These are phyloP conservation scores for Acrossocheilus fasciatus DNA, from an alignment of 2,797 vertebrate genomes.

Conservation along the genomic window DNA sequence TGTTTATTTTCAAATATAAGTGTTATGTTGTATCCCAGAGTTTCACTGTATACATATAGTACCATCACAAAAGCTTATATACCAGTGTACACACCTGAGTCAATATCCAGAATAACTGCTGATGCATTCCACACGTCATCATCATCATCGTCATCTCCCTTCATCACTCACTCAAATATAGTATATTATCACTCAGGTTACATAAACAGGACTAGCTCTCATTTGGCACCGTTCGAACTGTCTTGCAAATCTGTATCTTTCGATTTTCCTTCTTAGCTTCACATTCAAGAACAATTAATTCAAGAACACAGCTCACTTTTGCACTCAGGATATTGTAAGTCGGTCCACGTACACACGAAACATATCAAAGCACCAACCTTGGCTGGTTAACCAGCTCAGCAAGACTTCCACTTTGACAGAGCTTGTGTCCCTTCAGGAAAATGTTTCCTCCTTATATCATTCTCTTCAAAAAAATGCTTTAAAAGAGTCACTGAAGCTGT, in stretches of 20 bases:
- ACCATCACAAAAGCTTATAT: not conserved
- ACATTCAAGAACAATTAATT: conserved; percentile 37
- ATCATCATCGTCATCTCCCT: conserved; percentile 65
- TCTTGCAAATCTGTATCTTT: not conserved
- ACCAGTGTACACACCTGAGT: conserved; percentile 74
- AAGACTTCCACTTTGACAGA: conserved; percentile 76
- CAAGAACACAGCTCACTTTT: conserved; percentile 22
- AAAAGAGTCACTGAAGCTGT: conserved; percentile 49
- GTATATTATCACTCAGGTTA: conserved; percentile 9
- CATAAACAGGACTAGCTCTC: not conserved
- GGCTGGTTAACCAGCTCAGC: conserved; percentile 86
- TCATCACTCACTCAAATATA: conserved; percentile 60
- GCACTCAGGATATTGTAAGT: conserved; percentile 23
- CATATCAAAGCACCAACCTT: conserved; percentile 80
- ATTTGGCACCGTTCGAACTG: not conserved
- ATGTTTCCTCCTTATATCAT: conserved; percentile 72
- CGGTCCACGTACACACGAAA: not conserved
- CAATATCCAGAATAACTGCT: conserved; percentile 81
- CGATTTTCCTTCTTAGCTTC: not conserved
- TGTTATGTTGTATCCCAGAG: not conserved
- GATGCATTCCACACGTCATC: conserved; percentile 77
- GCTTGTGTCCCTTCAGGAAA: conserved; percentile 72
- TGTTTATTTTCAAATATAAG: not conserved
- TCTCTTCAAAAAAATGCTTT: conserved; percentile 46
- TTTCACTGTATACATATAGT: not conserved